A percentile compares a stretch with the other conserved stretches of the same genome.
phyloP scores from a whole-genome alignment of 1,140 invertebrate species.

The Platorchestia sp. region DNA sequence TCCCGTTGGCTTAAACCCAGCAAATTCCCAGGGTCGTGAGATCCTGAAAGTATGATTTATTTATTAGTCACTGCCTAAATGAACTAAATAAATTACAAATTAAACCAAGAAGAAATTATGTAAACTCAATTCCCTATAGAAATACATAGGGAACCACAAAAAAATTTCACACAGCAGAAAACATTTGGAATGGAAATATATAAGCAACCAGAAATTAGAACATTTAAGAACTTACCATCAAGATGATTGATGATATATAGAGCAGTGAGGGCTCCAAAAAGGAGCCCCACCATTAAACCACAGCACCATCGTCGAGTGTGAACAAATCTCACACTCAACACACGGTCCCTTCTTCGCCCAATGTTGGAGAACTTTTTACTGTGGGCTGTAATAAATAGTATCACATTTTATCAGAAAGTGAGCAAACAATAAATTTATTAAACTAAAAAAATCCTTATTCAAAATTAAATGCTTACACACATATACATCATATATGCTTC shows the following conservation, averaged over 20 bases:
- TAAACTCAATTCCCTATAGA: background rate
- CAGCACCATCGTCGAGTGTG: conserved; percentile 68
- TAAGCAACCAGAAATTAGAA: background rate
- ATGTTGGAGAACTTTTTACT: conserved; percentile 57
- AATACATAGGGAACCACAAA: background rate
- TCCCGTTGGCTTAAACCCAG: conserved; percentile 73
- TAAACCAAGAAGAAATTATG: background rate
- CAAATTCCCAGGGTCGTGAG: conserved; percentile 70
- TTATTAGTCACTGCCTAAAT: background rate
- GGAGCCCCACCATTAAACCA: conserved; percentile 61
- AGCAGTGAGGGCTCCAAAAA: conserved; percentile 60
- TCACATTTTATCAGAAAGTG: background rate
- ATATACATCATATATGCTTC: too few relatives aligned
- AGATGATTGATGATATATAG: conserved; percentile 58
- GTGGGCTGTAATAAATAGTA: background rate
- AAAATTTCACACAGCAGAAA: background rate
- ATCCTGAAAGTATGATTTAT: conserved; percentile 18
- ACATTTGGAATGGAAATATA: background rate
- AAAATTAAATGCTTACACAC: too few relatives aligned
- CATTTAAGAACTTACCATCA: conserved; percentile 59
- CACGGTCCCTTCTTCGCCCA: conserved; percentile 62
- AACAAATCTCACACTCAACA: conserved; percentile 66
- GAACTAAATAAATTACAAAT: background rate
- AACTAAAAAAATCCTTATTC: background rate
- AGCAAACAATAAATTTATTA: background rate